A percentile compares a stretch with the other conserved stretches of the same genome.
phyloP scores from a whole-genome alignment of 1,140 invertebrate species.

The Papilio dardanus region DNA sequence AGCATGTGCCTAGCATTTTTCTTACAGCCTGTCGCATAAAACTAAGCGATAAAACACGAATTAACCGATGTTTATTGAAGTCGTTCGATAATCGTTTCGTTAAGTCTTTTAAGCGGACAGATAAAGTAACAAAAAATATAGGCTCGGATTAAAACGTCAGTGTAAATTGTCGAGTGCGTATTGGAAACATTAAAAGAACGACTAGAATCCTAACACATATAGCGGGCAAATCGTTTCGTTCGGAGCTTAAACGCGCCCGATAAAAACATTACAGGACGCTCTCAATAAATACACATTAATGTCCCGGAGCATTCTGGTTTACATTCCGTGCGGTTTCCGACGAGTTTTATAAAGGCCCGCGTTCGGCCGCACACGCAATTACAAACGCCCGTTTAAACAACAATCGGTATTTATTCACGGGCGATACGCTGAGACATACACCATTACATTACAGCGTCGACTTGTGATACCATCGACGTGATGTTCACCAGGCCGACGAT shows the following conservation, averaged over 20 bases:
- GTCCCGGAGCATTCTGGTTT: slow-evolving; percentile 78
- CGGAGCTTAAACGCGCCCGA: slow-evolving; percentile 63
- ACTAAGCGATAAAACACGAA: slow-evolving; percentile 29
- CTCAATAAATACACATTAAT: slow-evolving; percentile 82
- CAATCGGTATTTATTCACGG: slow-evolving; percentile 73
- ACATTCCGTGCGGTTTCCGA: slow-evolving; percentile 78
- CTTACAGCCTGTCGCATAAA: slow-evolving; percentile 29
- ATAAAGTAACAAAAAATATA: slow-evolving; percentile 54
- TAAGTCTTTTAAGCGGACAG: slow-evolving; percentile 49
- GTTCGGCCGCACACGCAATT: slow-evolving; percentile 78
- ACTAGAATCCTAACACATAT: slow-evolving; percentile 53
- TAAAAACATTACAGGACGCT: slow-evolving; percentile 81
- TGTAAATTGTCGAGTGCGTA: slow-evolving; percentile 42
- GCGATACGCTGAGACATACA: slow-evolving; percentile 64
- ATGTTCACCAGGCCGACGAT: slow-evolving; percentile 50
- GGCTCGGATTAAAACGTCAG: slow-evolving; percentile 51
- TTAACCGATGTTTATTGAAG: slow-evolving; percentile 33
- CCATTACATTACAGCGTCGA: slow-evolving; percentile 59
- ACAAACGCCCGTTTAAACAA: slow-evolving; percentile 74
- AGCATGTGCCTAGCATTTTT: slow-evolving; percentile 9
- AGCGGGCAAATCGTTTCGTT: slow-evolving; percentile 60
- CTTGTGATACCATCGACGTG: slow-evolving; percentile 37
- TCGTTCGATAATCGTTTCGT: slow-evolving; percentile 40
- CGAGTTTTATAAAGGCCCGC: slow-evolving; percentile 79
- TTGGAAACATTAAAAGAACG: slow-evolving; percentile 52